Evolutionary conservation across 1,140 invertebrate genomes (phyloP).

Genomic region (Drosophila prosaltans): DNA sequence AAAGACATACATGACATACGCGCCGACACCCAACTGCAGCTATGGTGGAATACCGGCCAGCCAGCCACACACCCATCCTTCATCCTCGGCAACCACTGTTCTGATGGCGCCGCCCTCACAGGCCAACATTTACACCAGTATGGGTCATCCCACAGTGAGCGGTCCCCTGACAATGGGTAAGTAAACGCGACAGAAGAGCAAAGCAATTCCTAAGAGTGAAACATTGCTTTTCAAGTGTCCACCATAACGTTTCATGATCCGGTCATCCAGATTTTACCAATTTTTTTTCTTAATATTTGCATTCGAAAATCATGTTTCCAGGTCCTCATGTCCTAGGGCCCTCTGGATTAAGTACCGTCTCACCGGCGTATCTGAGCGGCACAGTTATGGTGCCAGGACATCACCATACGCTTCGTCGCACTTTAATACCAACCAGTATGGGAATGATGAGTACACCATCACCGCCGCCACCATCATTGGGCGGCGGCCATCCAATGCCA

Average conservation of each 20-base stretch:
- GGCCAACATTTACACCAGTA: constrained; percentile 57
- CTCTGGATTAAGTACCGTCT: constrained; percentile 44
- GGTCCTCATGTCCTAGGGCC: constrained; percentile 57
- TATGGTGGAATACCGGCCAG: constrained; percentile 48
- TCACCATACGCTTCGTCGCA: constrained; percentile 58
- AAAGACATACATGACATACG: constrained; percentile 70
- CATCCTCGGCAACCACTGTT: constrained; percentile 56
- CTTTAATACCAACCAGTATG: constrained; percentile 67
- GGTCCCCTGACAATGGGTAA: constrained; percentile 66
- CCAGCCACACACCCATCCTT: constrained; percentile 53
- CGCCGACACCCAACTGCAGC: constrained; percentile 63
- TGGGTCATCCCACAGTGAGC: constrained; percentile 59
- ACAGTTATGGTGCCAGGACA: constrained; percentile 62
- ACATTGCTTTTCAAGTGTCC: background rate
- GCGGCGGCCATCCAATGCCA: constrained; percentile 28
- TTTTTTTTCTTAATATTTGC: constrained; percentile 4
- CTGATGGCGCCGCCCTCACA: constrained; percentile 57
- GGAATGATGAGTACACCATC: constrained; percentile 58
- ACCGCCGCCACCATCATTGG: constrained; percentile 38
- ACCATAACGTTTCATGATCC: background rate
- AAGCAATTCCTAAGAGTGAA: background rate
- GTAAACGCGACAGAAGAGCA: constrained; percentile 17
- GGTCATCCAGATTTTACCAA: background rate
- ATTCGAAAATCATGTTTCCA: constrained; percentile 12
- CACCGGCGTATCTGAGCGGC: constrained; percentile 61